Evolutionary conservation across 2,888 invertebrate species (phyloP).

Genomic region (Dermolepida albohirtum): DNA sequence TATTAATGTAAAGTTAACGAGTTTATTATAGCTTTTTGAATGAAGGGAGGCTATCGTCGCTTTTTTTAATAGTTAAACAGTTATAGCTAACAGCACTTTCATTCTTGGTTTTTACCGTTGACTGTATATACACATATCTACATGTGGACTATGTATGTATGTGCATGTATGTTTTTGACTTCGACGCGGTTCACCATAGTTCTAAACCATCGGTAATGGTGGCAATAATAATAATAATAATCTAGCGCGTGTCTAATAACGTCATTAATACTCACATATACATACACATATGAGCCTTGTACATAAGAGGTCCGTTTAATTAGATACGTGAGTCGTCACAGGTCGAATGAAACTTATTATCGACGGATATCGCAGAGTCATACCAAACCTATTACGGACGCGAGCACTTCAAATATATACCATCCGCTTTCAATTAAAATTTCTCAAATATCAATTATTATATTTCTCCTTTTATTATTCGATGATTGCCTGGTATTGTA

Average conservation of each 20-base stretch:
- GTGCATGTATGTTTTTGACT: constrained; percentile 4
- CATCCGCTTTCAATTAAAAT: constrained; percentile 53
- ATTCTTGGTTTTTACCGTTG: no score
- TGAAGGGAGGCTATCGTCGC: no score
- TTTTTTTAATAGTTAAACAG: no score
- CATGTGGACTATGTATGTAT: neutral
- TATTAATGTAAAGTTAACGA: no score
- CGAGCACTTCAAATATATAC: constrained; percentile 44
- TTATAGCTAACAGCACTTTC: no score
- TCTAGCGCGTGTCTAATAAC: constrained; percentile 57
- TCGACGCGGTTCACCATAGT: constrained; percentile 1
- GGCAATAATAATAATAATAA: constrained; percentile 40
- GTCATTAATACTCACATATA: constrained; percentile 51
- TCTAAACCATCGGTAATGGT: constrained; percentile 36
- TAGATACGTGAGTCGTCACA: constrained; percentile 59
- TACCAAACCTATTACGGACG: constrained; percentile 52
- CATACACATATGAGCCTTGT: constrained; percentile 47
- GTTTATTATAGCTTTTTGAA: no score
- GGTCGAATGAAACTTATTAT: constrained; percentile 56
- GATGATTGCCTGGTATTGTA: constrained; percentile 43
- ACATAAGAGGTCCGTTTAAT: constrained; percentile 54
- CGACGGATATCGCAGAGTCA: constrained; percentile 55
- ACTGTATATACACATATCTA: no score
- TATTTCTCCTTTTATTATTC: constrained; percentile 45
- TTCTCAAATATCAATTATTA: constrained; percentile 52